Evolutionary conservation across 2,888 invertebrate genomes (phyloP), one percentile per base, ranked within the genome.

Genomic region (Hirudinaria manillensis): DNA sequence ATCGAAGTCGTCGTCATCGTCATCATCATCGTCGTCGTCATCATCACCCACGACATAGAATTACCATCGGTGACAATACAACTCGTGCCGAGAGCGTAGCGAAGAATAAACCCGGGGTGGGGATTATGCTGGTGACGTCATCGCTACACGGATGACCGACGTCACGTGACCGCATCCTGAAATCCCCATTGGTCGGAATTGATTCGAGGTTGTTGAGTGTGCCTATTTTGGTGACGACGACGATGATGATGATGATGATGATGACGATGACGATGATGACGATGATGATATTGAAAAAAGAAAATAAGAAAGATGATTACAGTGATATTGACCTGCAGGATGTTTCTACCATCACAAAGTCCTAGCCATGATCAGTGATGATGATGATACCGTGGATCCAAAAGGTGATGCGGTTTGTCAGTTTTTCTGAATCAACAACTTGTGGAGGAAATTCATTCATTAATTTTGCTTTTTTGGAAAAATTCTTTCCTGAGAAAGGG

Each of bases 11-110:
- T 36, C 68, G 34, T 68, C 68, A 68, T 68, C 36, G 16, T 68
- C 68, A 32, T 68, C 68, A 32, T 68, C 68, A 68, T 68, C 36
- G 16, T 68, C 68, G 34, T 68, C 68, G 21, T 68, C 68, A 68
- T 36, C 68, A 68, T 21, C 53, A 53, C n/a, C 61, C n/a, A 61
- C 24, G 24, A 61, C 61, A 61, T 21, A 61, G 45, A 45, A 45
- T 45, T 7, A 45, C 45, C 45, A 45, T 45, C 45, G 45, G 45
- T 16, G 45, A 45, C 10, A 38, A 10, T 38, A 10, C n/a, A 38
- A 10, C 10, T 45, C 45, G 13, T 45, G 6, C 3, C 16, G 45
- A 10, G 3, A 16, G 13, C 45, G 16, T 16, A 45, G 16, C 13
- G 45, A 45, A 45, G 45, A 45, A 45, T 45, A 4, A 45, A 16